phyloP scores from a whole-genome alignment of 2,888 invertebrate species.

The Leistus spinibarbis region DNA sequence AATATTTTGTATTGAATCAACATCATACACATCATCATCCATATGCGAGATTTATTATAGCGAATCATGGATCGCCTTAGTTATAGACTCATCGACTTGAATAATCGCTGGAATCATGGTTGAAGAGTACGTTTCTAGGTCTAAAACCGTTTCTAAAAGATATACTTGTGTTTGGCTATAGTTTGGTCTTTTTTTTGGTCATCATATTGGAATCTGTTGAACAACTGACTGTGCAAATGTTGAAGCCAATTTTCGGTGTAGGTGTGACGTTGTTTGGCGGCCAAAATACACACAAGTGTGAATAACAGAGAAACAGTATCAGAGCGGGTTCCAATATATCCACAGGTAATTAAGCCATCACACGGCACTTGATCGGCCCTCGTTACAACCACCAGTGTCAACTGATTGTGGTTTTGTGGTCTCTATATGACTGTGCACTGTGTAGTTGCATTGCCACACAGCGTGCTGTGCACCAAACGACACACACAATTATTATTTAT shows the following conservation, averaged over 20 bases:
- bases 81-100: background rate
- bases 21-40: conserved; percentile 6
- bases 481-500: background rate
- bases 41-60: background rate
- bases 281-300: background rate
- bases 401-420: conserved; percentile 1
- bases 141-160: too few species aligned
- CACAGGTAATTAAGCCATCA: conserved; percentile 8
- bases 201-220: too few species aligned
- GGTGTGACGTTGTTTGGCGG: background rate
- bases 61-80: background rate
- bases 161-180: too few species aligned
- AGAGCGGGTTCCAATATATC: background rate
- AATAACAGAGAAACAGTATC: background rate
- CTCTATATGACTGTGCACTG: background rate
- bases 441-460: background rate
- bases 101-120: background rate
- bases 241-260: too few species aligned
- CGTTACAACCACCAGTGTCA: conserved; percentile 3
- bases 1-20: conserved; percentile 14
- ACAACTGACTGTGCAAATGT: too few species aligned
- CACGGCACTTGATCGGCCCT: background rate
- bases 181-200: too few species aligned
- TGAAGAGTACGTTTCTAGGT: too few species aligned
- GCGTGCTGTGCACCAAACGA: background rate